Evolutionary conservation across 2,888 invertebrate species (phyloP).

Genomic region (Nemapogon koenigi): DNA sequence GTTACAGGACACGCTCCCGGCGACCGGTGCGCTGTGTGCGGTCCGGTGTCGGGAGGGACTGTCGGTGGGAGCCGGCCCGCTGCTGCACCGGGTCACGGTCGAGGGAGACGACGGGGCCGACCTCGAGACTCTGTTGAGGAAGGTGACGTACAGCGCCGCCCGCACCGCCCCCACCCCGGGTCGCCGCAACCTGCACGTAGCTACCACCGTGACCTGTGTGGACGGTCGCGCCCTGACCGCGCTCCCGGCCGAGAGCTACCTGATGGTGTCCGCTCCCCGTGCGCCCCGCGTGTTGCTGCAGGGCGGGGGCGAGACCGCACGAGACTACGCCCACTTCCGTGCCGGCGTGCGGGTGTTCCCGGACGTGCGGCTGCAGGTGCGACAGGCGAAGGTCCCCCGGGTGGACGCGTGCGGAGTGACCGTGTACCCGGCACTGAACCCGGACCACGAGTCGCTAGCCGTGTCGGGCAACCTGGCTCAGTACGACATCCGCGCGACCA

Average conservation of each 20-base stretch:
- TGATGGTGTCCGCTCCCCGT: constrained; percentile 87
- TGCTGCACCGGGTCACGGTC: constrained; percentile 88
- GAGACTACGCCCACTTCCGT: constrained; percentile 85
- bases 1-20: constrained; percentile 76
- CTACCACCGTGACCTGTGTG: constrained; percentile 81
- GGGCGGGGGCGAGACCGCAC: constrained; percentile 82
- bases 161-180: constrained; percentile 95
- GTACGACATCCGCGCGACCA: constrained; percentile 81
- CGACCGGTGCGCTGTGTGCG: constrained; percentile 76
- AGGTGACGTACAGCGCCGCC: constrained; percentile 91
- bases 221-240: constrained; percentile 77
- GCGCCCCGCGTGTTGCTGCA: constrained; percentile 84
- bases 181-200: constrained; percentile 82
- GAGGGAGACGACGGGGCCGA: constrained; percentile 91
- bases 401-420: constrained; percentile 93
- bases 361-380: constrained; percentile 84
- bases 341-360: constrained; percentile 89
- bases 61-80: constrained; percentile 57
- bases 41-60: constrained; percentile 85
- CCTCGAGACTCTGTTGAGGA: constrained; percentile 83
- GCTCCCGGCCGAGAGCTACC: constrained; percentile 80
- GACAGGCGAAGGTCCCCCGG: too few species aligned
- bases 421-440: constrained; percentile 93
- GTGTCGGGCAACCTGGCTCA: constrained; percentile 73
- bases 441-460: constrained; percentile 90